These are phyloP conservation scores for Desmophyllum pertusum DNA, from an alignment of 92 coral and sea anemone species.

Conservation along the genomic window DNA sequence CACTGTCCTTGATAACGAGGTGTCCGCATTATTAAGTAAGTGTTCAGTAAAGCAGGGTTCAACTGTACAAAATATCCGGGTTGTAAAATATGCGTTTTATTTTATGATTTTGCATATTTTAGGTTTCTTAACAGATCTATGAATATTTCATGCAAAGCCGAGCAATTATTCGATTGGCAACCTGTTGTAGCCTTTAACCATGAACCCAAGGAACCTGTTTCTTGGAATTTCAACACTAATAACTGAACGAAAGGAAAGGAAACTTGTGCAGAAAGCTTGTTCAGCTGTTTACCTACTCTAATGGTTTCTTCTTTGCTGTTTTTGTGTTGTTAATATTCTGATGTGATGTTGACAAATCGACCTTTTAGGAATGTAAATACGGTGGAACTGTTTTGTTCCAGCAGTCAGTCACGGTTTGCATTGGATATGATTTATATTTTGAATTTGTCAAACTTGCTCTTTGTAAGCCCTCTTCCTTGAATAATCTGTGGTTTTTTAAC, in stretches of 20 bases:
- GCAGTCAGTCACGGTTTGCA: not conserved
- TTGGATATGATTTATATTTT: not conserved
- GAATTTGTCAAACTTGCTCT: not conserved
- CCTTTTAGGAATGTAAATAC: conserved; percentile 28
- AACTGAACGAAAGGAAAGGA: not conserved
- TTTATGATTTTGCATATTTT: no score
- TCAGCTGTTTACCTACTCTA: conserved; percentile 12
- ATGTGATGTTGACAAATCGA: not conserved
- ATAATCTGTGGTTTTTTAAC: not conserved
- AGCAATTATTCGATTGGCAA: not conserved
- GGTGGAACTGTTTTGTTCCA: conserved; percentile 28
- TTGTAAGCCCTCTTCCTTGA: not conserved
- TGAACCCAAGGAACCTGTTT: not conserved
- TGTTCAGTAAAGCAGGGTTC: no score
- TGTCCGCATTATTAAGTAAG: no score
- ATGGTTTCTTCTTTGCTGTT: conserved; percentile 17
- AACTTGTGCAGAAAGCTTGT: not conserved
- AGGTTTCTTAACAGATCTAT: no score
- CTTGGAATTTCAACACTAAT: not conserved
- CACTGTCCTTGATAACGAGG: no score
- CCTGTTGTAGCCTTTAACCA: not conserved
- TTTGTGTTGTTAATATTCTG: conserved; percentile 20
- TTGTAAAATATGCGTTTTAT: no score
- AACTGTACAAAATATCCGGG: no score
- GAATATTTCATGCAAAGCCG: not conserved